Evolutionary conservation across 1,140 invertebrate species (phyloP), one percentile per base, ranked within the genome.

Genomic region (Hyles euphorbiae): DNA sequence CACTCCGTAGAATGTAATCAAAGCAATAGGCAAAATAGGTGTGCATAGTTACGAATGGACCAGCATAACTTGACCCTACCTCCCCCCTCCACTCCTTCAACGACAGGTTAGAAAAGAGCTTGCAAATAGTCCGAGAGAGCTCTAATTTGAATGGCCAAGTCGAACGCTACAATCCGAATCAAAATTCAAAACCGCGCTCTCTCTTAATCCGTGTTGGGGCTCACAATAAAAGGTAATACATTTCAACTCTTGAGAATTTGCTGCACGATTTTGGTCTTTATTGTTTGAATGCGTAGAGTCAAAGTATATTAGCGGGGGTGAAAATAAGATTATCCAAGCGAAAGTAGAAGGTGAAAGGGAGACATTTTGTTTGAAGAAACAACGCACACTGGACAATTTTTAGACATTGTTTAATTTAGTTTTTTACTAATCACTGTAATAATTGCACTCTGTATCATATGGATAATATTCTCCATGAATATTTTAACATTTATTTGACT

Each of bases 141-240:
- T 85, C 85, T 78, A 78, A 76, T 78, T 80, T 69, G 60, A 78
- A 76, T 83, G 81, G 85, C 58, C 74, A 72, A 64, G 68, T 65
- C 67, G 61, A 60, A 70, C 58, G 73, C 74, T 82, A 83, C 81
- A 83, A 83, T 84, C 77, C 85, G 74, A 88, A 88, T 88, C 86
- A 87, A 82, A 88, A 88, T 88, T 88, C 86, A 87, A 88, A 88
- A 87, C 86, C 83, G 82, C 83, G 81, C 76, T 74, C 82, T 80
- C 83, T 86, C 83, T 86, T 87, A 87, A 87, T 87, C 86, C 83
- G 81, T 81, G 83, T 86, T 86, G 83, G 84, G 81, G 86, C 83
- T 84, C 83, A 88, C 83, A 88, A 87, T 88, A 87, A 88, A 88
- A 88, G 82, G 82, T 87, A 88, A 88, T 88, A 88, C 82, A 88